Evolutionary conservation across 2,888 invertebrate species (phyloP).

Genomic region (Lumbricus terrestris): DNA sequence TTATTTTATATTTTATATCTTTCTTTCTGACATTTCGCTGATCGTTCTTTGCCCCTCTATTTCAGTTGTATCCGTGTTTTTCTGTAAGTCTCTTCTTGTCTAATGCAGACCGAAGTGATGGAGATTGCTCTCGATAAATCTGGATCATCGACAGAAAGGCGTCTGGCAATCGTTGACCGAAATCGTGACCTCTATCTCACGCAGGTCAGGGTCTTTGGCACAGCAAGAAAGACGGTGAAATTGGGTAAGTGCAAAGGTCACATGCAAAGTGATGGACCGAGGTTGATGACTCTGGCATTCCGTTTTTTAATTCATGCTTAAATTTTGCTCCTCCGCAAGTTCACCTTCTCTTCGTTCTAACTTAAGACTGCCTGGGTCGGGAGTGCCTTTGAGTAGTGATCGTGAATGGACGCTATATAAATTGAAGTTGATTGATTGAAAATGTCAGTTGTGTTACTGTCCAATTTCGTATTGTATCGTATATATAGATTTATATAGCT

Average conservation of each 20-base stretch:
- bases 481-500: no score
- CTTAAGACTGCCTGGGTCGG: no score
- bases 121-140: slow-evolving; percentile 82
- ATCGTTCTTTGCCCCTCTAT: neutral
- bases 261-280: neutral
- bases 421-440: no score
- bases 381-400: no score
- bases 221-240: slow-evolving; percentile 69
- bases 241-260: slow-evolving; percentile 65
- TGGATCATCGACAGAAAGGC: slow-evolving; percentile 75
- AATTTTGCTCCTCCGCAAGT: no score
- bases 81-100: neutral
- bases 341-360: no score
- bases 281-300: neutral
- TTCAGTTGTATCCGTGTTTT: neutral
- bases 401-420: no score
- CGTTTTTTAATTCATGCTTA: no score
- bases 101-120: slow-evolving; percentile 69
- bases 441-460: no score
- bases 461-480: no score
- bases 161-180: slow-evolving; percentile 82
- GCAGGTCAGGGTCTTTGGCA: slow-evolving; percentile 70
- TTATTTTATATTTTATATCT: neutral
- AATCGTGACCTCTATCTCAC: slow-evolving; percentile 81
- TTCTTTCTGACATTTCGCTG: neutral